Conservation (phyloP, 2,888 invertebrate genomes). For the Dicranocentrus wangi region DNA sequence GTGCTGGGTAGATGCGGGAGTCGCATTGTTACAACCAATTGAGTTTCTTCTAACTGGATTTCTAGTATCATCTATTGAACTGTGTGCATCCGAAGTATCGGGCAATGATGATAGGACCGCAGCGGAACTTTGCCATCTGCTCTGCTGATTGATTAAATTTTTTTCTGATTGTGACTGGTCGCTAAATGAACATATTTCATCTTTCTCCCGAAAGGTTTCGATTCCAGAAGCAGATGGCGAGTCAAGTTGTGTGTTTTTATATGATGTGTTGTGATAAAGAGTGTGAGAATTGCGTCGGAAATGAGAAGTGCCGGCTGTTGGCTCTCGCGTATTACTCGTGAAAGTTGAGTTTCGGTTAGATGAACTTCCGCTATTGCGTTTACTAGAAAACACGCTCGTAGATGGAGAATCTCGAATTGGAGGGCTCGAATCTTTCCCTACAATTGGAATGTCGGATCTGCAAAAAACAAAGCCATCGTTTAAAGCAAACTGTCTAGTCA, state of each 20-base stretch:
- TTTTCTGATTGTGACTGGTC: not conserved
- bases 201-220: not conserved
- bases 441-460: slow-evolving; percentile 37
- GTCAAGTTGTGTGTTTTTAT: not conserved
- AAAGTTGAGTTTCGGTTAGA: too few relatives aligned
- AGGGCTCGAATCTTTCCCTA: slow-evolving; percentile 17
- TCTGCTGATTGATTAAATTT: not conserved
- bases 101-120: too few relatives aligned
- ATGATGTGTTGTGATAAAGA: slow-evolving; percentile 39
- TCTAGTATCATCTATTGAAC: too few relatives aligned
- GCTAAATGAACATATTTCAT: not conserved
- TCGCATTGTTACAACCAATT: too few relatives aligned
- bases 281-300: slow-evolving; percentile 29
- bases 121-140: not conserved
- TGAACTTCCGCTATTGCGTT: not conserved
- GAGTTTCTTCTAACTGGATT: too few relatives aligned
- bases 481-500: too few relatives aligned
- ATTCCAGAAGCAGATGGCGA: not conserved
- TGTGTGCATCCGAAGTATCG: too few relatives aligned
- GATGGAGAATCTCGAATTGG: slow-evolving; percentile 26
- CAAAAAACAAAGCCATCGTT: not conserved
- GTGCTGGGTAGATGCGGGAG: not conserved
- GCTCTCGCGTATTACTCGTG: too few relatives aligned
- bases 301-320: too few relatives aligned
- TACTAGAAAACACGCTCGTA: slow-evolving; percentile 5